Evolutionary conservation across 2,888 invertebrate species (phyloP), one percentile per base, ranked within the genome.

Genomic region (Nowickia ferox): DNA sequence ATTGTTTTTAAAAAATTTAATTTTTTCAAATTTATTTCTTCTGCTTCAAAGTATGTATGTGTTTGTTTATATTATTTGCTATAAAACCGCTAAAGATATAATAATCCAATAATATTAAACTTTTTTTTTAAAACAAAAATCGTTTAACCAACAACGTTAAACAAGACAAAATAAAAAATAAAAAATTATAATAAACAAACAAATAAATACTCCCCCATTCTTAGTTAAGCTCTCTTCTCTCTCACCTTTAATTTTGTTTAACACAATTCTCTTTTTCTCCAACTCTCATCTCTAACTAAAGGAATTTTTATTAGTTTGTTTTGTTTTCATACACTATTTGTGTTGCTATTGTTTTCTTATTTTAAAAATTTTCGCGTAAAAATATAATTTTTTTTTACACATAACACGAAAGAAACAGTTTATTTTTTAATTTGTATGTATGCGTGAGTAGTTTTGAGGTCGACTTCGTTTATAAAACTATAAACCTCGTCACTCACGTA

Each of bases 301-400:
- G 42, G 55, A 42, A 48, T 42, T 77, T 81, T 76, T 61, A 17
- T 77, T 66, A 72, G 53, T 77, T 61, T 74, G 30, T 81, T 75
- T 80, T 53, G 48, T 51, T 66, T 80, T 80, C 42, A 48, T 57
- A 57, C 66, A 42, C 9, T 30, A 55, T 53, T 19, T 71, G 15
- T 42, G 13, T 57, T 22, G 13, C 63, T 75, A 11, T 79, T 76
- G 10, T 22, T 75, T 30, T 61, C 17, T 30, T 77, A 22, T 57
- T 74, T 38, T 11, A 42, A 68, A 68, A 81, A 66, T 22, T 61
- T 68, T 57, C 85, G 78, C 85, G 83, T 86, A 71, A 30, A 66
- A 65, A 75, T 53, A 9, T 65, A 55, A n/a, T n/a, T 71, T 48
- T 40, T 76, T 65, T 42, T 48, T 53, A 55, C 46, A 80, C 22